A percentile compares a stretch with the other conserved stretches of the same genome.
These are phyloP conservation scores for Sclerurus mexicanus DNA, from an alignment of 2,113 vertebrate genomes.

Conservation along the genomic window DNA sequence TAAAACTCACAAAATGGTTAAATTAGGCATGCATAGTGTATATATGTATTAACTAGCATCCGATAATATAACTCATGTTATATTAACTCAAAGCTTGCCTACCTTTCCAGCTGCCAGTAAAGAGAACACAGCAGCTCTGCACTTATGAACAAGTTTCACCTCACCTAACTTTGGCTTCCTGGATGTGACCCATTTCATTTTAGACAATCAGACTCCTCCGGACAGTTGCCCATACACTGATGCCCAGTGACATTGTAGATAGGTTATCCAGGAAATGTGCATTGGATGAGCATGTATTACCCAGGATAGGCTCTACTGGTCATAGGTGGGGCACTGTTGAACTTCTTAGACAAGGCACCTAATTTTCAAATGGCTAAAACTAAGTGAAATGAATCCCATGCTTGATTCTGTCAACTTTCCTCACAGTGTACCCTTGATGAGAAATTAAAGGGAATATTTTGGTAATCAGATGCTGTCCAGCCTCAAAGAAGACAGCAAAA, in stretches of 20 bases:
- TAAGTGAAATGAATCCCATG: background rate
- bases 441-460: background rate
- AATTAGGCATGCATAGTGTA: background rate
- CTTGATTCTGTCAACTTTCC: background rate
- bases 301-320: background rate
- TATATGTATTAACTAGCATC: background rate
- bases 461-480: background rate
- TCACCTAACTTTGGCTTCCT: background rate
- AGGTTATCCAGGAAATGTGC: background rate
- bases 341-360: background rate
- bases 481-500: background rate
- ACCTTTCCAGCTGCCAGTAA: background rate
- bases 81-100: background rate
- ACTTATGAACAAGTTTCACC: background rate
- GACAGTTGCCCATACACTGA: background rate
- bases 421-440: background rate
- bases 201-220: background rate
- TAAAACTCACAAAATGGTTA: background rate
- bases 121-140: background rate
- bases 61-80: background rate
- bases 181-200: background rate
- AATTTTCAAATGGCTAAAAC: background rate
- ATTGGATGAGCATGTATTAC: background rate
- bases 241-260: background rate
- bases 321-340: background rate